A percentile compares a stretch with the other conserved stretches of the same genome.
These are phyloP conservation scores for Liodrosophila aerea DNA, from an alignment of 2,888 invertebrate species.

Conservation along the genomic window DNA sequence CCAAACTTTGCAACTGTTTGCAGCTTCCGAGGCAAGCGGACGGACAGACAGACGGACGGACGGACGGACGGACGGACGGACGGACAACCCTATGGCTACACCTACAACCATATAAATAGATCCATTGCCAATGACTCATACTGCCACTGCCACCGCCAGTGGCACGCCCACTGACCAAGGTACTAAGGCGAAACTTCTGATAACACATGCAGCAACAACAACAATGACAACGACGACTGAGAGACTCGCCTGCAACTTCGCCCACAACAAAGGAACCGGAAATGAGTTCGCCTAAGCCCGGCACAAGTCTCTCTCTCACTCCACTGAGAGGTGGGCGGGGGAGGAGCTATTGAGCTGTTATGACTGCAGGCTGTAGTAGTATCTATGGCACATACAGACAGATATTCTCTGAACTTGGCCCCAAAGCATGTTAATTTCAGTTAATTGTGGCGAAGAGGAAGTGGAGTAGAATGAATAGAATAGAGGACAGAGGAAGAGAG, in stretches of 20 bases:
- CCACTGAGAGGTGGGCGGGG: background rate
- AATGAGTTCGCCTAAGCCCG: slow-evolving; percentile 55
- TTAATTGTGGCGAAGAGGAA: slow-evolving; percentile 34
- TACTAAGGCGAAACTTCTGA: slow-evolving; percentile 70
- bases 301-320: background rate
- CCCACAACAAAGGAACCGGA: slow-evolving; percentile 66
- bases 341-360: slow-evolving; percentile 7
- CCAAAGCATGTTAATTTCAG: slow-evolving; percentile 49
- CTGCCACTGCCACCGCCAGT: background rate
- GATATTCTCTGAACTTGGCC: slow-evolving; percentile 37
- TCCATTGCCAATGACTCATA: background rate
- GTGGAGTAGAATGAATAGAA: too few relatives aligned
- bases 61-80: too few relatives aligned
- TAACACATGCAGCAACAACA: slow-evolving; percentile 28
- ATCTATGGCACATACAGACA: slow-evolving; percentile 19
- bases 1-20: slow-evolving; percentile 51
- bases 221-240: too few relatives aligned
- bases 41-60: background rate
- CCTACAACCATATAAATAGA: too few relatives aligned
- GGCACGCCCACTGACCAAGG: slow-evolving; percentile 48
- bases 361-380: background rate
- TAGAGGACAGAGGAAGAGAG: background rate
- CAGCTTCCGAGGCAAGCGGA: slow-evolving; percentile 11
- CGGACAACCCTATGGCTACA: too few relatives aligned
- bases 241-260: slow-evolving; percentile 17